These are phyloP conservation scores for Trileptium ribeirensis DNA, from an alignment of 2,888 invertebrate species.

Conservation along the genomic window DNA sequence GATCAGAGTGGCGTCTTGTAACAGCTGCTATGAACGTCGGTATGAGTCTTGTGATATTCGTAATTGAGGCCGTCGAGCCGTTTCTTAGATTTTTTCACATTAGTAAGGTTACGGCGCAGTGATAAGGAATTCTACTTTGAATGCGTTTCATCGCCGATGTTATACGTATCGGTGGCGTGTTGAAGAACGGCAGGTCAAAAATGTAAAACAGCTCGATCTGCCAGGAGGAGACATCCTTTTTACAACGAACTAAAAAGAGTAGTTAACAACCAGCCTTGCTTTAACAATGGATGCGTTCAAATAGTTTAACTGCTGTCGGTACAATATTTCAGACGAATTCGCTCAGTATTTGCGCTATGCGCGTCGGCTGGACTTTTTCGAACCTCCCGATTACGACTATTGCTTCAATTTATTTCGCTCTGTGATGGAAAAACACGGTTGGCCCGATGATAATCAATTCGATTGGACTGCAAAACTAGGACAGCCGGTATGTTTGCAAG, in stretches of 20 bases:
- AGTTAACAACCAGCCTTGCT: too few species aligned
- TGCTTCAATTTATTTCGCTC: slow-evolving; percentile 49
- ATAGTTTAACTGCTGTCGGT: not conserved
- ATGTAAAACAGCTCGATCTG: too few species aligned
- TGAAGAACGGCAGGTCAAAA: not conserved
- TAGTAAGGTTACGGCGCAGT: too few species aligned
- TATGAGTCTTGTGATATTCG: too few species aligned
- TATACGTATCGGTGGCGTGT: not conserved
- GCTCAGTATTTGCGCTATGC: slow-evolving; percentile 96
- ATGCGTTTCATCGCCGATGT: not conserved
- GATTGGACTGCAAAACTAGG: slow-evolving; percentile 50
- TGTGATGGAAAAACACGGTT: slow-evolving; percentile 45
- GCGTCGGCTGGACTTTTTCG: slow-evolving; percentile 92
- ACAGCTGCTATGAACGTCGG: too few species aligned
- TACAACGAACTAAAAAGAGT: too few species aligned
- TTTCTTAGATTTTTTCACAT: too few species aligned
- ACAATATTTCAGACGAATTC: slow-evolving; percentile 75
- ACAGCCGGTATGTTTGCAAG: slow-evolving; percentile 41
- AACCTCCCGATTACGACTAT: slow-evolving; percentile 98
- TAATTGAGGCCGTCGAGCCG: too few species aligned
- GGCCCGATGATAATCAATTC: slow-evolving; percentile 49
- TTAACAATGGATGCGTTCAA: too few species aligned
- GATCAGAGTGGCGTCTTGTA: too few species aligned
- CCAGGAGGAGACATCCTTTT: too few species aligned
- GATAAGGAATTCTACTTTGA: too few species aligned